Percentiles rank a stretch among this genome's conserved stretches.
Evolutionary conservation across 1,140 invertebrate species (phyloP).

Genomic region (Protaetia brevitarsis): DNA sequence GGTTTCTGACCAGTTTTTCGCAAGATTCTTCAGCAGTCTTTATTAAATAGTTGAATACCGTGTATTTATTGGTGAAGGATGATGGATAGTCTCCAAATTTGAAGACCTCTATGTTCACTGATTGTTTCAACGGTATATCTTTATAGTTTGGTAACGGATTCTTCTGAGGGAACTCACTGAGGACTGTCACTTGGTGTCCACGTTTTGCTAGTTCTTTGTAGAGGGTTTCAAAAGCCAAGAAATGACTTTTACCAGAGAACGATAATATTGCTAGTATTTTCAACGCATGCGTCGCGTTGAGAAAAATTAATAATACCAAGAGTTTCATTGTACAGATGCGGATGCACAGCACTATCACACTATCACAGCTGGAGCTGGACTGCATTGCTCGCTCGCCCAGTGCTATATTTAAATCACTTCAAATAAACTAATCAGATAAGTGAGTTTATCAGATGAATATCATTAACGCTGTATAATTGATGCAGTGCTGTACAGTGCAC

Average conservation of each 20-base stretch:
- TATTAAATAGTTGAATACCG: background rate
- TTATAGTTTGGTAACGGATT: conserved; percentile 55
- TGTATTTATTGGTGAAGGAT: conserved; percentile 3
- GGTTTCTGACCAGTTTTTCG: background rate
- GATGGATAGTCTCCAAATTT: conserved; percentile 16
- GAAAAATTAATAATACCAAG: background rate
- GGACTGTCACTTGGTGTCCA: conserved; percentile 66
- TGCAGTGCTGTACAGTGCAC: too few species aligned
- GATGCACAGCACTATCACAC: too few species aligned
- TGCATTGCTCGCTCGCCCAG: too few species aligned
- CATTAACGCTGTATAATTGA: too few species aligned
- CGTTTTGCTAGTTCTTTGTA: conserved; percentile 58
- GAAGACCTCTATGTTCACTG: too few species aligned
- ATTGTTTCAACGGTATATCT: conserved; percentile 48
- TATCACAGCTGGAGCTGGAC: too few species aligned
- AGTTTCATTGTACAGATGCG: too few species aligned
- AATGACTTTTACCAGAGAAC: conserved; percentile 67
- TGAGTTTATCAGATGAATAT: too few species aligned
- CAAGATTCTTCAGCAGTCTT: conserved; percentile 27
- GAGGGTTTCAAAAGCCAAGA: conserved; percentile 62
- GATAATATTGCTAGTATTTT: conserved; percentile 62
- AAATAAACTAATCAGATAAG: too few species aligned
- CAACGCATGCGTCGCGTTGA: background rate
- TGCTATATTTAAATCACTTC: too few species aligned
- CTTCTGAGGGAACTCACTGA: conserved; percentile 62